A percentile compares a stretch with the other conserved stretches of the same genome.
Evolutionary conservation across 2,113 vertebrate genomes (phyloP).

Genomic region (Microcebus murinus): DNA sequence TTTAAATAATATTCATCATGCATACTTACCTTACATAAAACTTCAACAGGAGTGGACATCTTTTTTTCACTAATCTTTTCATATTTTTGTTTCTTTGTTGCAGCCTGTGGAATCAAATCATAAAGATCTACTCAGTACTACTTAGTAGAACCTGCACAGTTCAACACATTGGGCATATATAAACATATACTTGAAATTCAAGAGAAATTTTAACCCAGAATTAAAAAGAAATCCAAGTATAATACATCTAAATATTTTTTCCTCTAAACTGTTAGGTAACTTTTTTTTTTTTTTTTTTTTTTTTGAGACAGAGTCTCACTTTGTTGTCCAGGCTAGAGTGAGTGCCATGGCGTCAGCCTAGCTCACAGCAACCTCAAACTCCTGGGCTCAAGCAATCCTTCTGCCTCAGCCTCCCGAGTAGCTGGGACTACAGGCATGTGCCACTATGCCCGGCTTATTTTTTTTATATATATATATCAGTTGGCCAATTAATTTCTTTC

Average conservation of each 20-base stretch:
- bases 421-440: too few relatives aligned
- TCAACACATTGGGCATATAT: background rate
- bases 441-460: too few relatives aligned
- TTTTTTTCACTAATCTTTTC: slow-evolving; percentile 99
- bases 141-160: background rate
- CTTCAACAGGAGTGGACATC: slow-evolving; percentile 99
- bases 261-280: background rate
- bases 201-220: background rate
- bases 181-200: background rate
- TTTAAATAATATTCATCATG: slow-evolving; percentile 56
- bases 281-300: too few relatives aligned
- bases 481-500: too few relatives aligned
- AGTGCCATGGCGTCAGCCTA: too few relatives aligned
- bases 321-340: too few relatives aligned
- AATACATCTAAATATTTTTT: background rate
- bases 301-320: too few relatives aligned
- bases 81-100: slow-evolving; percentile 99
- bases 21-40: slow-evolving; percentile 97
- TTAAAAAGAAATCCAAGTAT: background rate
- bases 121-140: background rate
- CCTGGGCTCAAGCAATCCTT: too few relatives aligned
- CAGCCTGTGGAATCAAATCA: slow-evolving; percentile 89
- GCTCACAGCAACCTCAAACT: too few relatives aligned
- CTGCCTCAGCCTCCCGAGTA: too few relatives aligned
- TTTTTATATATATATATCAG: too few relatives aligned